Evolutionary conservation across 2,888 invertebrate species (phyloP), one percentile per base, ranked within the genome.

Genomic region (Axea sp.): DNA sequence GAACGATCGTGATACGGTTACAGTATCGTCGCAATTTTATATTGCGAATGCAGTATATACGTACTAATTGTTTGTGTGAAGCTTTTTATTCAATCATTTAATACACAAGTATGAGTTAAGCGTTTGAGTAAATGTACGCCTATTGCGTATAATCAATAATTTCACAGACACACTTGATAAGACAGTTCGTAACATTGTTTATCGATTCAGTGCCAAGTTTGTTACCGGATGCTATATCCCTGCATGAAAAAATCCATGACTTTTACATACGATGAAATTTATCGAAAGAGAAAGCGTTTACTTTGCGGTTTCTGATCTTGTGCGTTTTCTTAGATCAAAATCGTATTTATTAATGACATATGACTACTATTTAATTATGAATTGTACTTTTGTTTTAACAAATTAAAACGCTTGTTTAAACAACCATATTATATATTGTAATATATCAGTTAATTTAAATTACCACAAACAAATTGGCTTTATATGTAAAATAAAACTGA

Each of bases 31-130:
- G n/a, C n/a, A n/a, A n/a, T n/a, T 19, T 19, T 19, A 19, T 19
- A 19, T 19, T 19, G 3, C 19, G 4, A 19, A 19, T 19, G 4
- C 19, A 19, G 4, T 19, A 19, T 19, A 5, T 2, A 37, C 49
- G 60, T 28, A 43, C 8, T n/a, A n/a, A n/a, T n/a, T n/a, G 28
- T 35, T 53, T 71, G 45, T 72, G 62, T 75, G 72, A 62, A 75
- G 77, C 82, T 82, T 82, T 81, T 81, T 81, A 81, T 74, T 75
- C 53, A 77, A 81, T 82, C 74, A 69, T 37, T 26, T 39, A 35
- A 49, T 57, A 49, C 30, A 64, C 57, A 62, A 62, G 55, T 55
- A 55, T 71, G 49, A 64, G 64, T 19, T 28, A 22, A 30, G 49
- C 41, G 41, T 71, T 19, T 33, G 9, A 12, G 43, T 24, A 33